phyloP scores from a whole-genome alignment of 1,140 invertebrate species.

The Papilio helenus region DNA sequence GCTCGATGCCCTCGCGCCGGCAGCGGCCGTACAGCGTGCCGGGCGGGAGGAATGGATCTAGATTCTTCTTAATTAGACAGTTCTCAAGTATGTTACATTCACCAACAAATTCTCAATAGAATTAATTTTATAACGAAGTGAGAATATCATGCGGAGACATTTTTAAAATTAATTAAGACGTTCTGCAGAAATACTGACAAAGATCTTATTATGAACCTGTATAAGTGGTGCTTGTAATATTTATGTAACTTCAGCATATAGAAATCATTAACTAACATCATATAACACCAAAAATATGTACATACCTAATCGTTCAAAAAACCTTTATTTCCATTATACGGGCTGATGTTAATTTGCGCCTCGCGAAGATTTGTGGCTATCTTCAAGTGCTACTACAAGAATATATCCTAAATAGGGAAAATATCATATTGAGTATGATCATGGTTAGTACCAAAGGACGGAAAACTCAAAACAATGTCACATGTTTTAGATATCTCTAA shows the following conservation, averaged over 20 bases:
- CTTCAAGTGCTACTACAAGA: no score
- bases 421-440: not conserved
- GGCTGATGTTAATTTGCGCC: no score
- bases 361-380: no score
- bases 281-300: no score
- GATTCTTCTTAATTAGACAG: constrained; percentile 2
- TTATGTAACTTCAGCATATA: not conserved
- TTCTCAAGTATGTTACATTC: constrained; percentile 3
- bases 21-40: constrained; percentile 93
- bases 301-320: no score
- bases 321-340: no score
- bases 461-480: not conserved
- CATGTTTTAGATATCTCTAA: not conserved
- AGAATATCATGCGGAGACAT: not conserved
- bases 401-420: no score
- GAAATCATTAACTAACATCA: not conserved
- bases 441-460: not conserved
- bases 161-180: constrained; percentile 21
- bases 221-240: not conserved
- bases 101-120: constrained; percentile 9
- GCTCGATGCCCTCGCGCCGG: constrained; percentile 93
- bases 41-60: not conserved
- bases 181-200: not conserved
- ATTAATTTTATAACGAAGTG: not conserved
- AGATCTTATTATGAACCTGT: not conserved